phyloP scores from a whole-genome alignment of 2,888 invertebrate species.

The Cynaeus angustus region DNA sequence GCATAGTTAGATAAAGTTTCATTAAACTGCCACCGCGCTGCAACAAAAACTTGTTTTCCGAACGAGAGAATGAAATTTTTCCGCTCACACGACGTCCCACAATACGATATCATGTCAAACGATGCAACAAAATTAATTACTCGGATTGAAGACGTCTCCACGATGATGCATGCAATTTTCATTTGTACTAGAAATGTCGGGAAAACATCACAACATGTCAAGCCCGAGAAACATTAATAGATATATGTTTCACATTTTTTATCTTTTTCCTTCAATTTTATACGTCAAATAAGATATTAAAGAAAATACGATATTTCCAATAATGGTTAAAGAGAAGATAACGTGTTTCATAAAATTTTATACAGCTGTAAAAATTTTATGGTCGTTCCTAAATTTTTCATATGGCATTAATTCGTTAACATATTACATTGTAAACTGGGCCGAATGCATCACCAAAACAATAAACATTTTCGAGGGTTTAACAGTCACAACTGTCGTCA shows the following conservation, averaged over 20 bases:
- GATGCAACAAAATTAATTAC: background rate
- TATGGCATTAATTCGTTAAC: slow-evolving; percentile 48
- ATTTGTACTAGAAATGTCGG: slow-evolving; percentile 1
- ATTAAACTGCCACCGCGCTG: slow-evolving; percentile 18
- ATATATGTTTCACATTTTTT: slow-evolving; percentile 43
- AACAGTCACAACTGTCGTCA: slow-evolving; percentile 25
- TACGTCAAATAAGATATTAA: slow-evolving; percentile 50
- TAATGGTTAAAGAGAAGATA: slow-evolving; percentile 52
- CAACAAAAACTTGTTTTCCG: slow-evolving; percentile 27
- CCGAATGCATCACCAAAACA: slow-evolving; percentile 22
- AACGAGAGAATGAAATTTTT: slow-evolving; percentile 31
- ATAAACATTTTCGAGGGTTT: slow-evolving; percentile 24
- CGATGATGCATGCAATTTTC: slow-evolving; percentile 12
- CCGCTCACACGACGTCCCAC: background rate
- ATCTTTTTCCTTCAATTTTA: slow-evolving; percentile 32
- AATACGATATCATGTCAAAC: background rate
- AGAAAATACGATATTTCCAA: slow-evolving; percentile 48
- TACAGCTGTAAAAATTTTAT: slow-evolving; percentile 52
- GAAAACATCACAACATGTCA: slow-evolving; percentile 14
- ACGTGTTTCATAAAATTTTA: slow-evolving; percentile 55
- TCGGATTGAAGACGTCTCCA: background rate
- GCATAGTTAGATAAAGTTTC: slow-evolving; percentile 23
- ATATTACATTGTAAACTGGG: slow-evolving; percentile 43
- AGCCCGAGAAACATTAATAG: slow-evolving; percentile 37
- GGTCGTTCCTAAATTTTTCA: slow-evolving; percentile 49